Conservation (phyloP, 2,888 invertebrate genomes). For the Drosophila prostipennis region DNA sequence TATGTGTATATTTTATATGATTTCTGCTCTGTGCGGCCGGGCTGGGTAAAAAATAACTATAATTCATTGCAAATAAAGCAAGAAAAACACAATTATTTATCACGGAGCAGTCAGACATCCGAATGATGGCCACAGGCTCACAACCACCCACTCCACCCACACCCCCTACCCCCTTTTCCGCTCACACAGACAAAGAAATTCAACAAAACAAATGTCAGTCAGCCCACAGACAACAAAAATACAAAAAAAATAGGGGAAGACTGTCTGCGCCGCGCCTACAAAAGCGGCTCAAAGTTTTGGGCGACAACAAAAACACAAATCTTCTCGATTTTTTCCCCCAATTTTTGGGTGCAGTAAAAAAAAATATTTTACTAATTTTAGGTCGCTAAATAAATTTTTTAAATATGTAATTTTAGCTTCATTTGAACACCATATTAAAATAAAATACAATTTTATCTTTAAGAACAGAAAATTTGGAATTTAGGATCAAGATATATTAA, state of each 20-base stretch:
- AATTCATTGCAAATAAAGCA: constrained; percentile 71
- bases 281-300: constrained; percentile 59
- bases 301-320: constrained; percentile 47
- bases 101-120: constrained; percentile 43
- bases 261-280: constrained; percentile 59
- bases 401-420: too few species aligned
- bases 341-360: constrained; percentile 6
- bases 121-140: constrained; percentile 29
- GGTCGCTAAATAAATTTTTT: too few species aligned
- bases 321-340: constrained; percentile 26
- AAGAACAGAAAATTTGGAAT: too few species aligned
- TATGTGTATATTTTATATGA: constrained; percentile 11
- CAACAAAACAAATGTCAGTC: constrained; percentile 67
- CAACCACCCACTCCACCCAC: constrained; percentile 6
- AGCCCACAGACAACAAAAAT: constrained; percentile 18
- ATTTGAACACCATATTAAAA: too few species aligned
- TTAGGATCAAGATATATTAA: too few species aligned
- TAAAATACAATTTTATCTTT: too few species aligned
- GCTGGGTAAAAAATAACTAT: constrained; percentile 52
- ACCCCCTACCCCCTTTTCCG: background rate
- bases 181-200: constrained; percentile 35
- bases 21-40: constrained; percentile 19
- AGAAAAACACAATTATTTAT: constrained; percentile 73
- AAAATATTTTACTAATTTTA: background rate
- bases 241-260: constrained; percentile 14